Base-by-base conservation (phyloP, 2,113 vertebrate genomes). In the Neodontobutis hainanensis region DNA sequence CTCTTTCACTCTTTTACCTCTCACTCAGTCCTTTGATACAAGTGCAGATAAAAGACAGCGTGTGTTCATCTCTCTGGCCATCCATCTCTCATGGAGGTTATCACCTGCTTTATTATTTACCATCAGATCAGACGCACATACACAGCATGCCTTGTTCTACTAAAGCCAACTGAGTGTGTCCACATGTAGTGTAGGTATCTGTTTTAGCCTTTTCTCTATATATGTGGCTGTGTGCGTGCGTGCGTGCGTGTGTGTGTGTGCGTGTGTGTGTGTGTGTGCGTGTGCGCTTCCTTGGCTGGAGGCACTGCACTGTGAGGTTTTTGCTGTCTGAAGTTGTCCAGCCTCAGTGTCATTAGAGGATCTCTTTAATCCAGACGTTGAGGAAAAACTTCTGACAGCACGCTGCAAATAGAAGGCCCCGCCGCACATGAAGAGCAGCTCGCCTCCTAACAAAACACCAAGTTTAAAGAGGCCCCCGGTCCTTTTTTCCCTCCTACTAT, bases 341-440 rank as follows among this genome's bases (percentile, higher is more conserved):
- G 87, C 83, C 83, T 90, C 79, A 84, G 81, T 87, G 89, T 90
- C 87, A 91, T 92, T 92, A 90, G 90, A 89, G 85, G 86, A 91
- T 89, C 88, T 88, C 90, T 91, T 93, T 92, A 91, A 92, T 91
- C 89, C 89, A 85, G 81, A 83, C 67, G 80, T 88, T 89, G 85
- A 27, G 84, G 85, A 92, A 84, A 88, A 89, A 85, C 81, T 87
- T 92, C 75, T 91, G 84, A 91, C 85, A 85, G 83, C 81, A 85
- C 80, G 83, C 88, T 83, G 75, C 90, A 92, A 91, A 90, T 88
- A 90, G 86, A 89, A 74, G 82, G 85, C 77, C 85, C 81, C 48
- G 78, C 88, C 83, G 80, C 87, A 89, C 87, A 91, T 87, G 84
- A 88, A 87, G 86, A 84, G 87, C 79, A 58, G 73, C 75, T 79